Base-by-base conservation (phyloP, 2,113 vertebrate genomes). In the Todiramphus saurophagus region DNA sequence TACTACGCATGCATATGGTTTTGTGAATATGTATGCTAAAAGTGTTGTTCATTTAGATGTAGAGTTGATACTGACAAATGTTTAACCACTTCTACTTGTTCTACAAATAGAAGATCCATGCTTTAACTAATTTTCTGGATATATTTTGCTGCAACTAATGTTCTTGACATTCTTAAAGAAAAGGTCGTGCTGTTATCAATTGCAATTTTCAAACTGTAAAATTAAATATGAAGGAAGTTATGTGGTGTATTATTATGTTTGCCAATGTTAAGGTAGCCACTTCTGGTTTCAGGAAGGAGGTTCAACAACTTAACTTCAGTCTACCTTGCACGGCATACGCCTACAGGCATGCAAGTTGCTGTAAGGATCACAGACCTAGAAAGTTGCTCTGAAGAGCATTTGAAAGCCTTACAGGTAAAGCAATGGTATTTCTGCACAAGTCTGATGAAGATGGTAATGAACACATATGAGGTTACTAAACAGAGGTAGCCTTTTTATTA, bases 281-380 rank as follows among this genome's bases (percentile, higher is more conserved):
- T 70, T 97, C 33, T 97, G 78, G 43, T 97, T 97, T 85, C 94
- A 99, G 99, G 99, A 85, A 98, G 97, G 94, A 98, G 99, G 90
- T 99, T 99, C 96, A 99, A 99, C 93, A 99, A 99, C 96, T 97
- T 99, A 98, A 99, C 99, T 96, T 98, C 98, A 92, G 97, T 99
- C 91, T 98, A 98, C 97, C 98, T 99, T 97, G 99, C 99, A 7
- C 98, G 98, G 30, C 99, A 99, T 90, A 98, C 97, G 30, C 99
- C 99, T 20, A 99, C 99, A 11, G 98, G 99, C 81, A 98, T 97
- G 59, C 98, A 98, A 96, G 99, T 99, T 91, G 99, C 99, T 11
- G 90, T 99, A 87, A 99, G 98, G 97, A 98, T 98, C 85, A 99
- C 99, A 94, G 99, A 99, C 96, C 97, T 99, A 96, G 99, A 99